Base-by-base conservation (phyloP, 1,140 invertebrate genomes). In the Mya arenaria region DNA sequence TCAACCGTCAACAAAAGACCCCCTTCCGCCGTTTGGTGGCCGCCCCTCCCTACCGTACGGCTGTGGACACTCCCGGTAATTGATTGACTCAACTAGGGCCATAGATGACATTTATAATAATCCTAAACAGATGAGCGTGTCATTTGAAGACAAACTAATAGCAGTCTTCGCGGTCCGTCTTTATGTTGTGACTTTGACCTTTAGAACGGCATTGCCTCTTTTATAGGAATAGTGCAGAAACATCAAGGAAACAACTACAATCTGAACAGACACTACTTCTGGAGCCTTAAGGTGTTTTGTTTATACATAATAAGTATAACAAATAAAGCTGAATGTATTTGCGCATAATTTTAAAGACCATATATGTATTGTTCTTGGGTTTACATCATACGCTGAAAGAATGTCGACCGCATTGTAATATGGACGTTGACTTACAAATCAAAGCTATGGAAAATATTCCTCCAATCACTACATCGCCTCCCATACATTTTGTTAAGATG, bases 21-120 rank as follows among this genome's bases (percentile, higher is more conserved):
- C 39, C 52, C 37, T 78, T 78, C 74, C 60, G 62, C 56, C 66
- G 36, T 56, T 72, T 13, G 56, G 30, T 36, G 65, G 36, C 10
- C 6, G 32, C 37, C 41, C 19, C 23, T 8, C 39, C 28, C 3
- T 65, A 32, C 34, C 36, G 32, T 23, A 6, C 10, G n/a, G 37
- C 66, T 66, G 62, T 78, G n/a, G 52, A 36, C 62, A 28, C 41
- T 62, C 30, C 74, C 28, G 36, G 32, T 66, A 66, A 78, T 65
- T 78, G 74, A 66, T 39, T n/a, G 74, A 19, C 17, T 28, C 37
- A 65, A 36, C 15, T 23, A n/a, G 39, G 13, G 28, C 25, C 28
- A 36, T 52, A 17, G 15, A 0, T 78, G 74, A 78, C 74, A 78
- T 66, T 65, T 48, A 66, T 39, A 60, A 65, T 23, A 60, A 19